Percentiles rank a stretch among this genome's conserved stretches.
Evolutionary conservation across 2,888 invertebrate genomes (phyloP).

Genomic region (Tetropium fuscum): DNA sequence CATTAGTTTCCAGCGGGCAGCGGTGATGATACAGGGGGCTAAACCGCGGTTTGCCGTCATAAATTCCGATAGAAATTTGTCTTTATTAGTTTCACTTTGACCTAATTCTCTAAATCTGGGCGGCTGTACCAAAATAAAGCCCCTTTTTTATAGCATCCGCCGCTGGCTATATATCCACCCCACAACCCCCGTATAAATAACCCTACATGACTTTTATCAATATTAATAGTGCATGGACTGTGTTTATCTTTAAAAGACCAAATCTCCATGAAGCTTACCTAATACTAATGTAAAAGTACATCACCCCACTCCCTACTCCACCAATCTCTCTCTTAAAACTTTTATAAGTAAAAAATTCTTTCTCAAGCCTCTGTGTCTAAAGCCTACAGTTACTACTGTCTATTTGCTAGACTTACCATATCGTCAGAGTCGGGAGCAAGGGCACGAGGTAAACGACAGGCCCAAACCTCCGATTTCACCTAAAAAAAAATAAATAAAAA

Average conservation of each 20-base stretch:
- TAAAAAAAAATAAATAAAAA: constrained; percentile 52
- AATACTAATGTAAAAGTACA: too few species aligned
- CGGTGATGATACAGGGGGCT: constrained; percentile 17
- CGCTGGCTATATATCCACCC: constrained; percentile 11
- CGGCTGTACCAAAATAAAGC: constrained; percentile 6
- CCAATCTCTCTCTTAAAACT: too few species aligned
- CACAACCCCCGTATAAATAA: constrained; percentile 16
- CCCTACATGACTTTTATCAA: constrained; percentile 11
- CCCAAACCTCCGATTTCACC: constrained; percentile 66
- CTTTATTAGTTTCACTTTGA: constrained; percentile 26
- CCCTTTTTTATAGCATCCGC: constrained; percentile 20
- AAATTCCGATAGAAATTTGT: constrained; percentile 25
- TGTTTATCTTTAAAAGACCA: too few species aligned
- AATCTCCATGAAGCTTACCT: too few species aligned
- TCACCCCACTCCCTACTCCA: too few species aligned
- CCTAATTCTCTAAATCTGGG: constrained; percentile 16
- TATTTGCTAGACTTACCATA: constrained; percentile 74
- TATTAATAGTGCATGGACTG: constrained; percentile 15
- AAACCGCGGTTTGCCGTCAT: constrained; percentile 15
- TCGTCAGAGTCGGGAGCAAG: constrained; percentile 79
- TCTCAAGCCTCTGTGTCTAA: too few species aligned
- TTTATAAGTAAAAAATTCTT: too few species aligned
- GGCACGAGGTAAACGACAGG: constrained; percentile 66
- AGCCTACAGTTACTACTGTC: too few species aligned
- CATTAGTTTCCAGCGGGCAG: constrained; percentile 24